Percentiles rank a stretch among this genome's conserved stretches.
phyloP scores from a whole-genome alignment of 1,140 invertebrate species.

The Brachionus plicatilis region DNA sequence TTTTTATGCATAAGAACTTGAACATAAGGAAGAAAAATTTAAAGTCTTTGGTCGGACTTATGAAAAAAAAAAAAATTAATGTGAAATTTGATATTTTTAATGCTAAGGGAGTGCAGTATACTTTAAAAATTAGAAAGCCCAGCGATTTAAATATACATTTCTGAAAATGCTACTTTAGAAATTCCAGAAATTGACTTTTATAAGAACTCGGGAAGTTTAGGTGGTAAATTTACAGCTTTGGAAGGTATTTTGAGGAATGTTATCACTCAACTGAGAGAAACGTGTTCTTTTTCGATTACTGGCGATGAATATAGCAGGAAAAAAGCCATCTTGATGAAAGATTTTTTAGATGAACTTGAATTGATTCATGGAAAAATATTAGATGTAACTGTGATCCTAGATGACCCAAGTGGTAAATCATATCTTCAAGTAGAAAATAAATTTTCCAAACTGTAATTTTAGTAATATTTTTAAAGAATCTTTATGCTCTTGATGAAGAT shows the following conservation, averaged over 20 bases:
- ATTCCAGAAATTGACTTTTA: constrained; percentile 87
- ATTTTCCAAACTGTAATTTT: constrained; percentile 19
- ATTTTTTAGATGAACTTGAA: background rate
- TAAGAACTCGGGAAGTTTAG: constrained; percentile 73
- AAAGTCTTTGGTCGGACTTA: too few species aligned
- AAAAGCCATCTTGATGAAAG: background rate
- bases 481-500: constrained; percentile 68
- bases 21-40: too few species aligned
- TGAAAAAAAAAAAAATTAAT: too few species aligned
- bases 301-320: constrained; percentile 57
- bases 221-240: constrained; percentile 87
- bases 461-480: constrained; percentile 60
- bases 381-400: constrained; percentile 70
- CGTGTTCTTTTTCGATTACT: constrained; percentile 41
- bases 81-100: background rate
- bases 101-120: constrained; percentile 70
- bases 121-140: constrained; percentile 66
- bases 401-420: constrained; percentile 94
- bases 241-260: constrained; percentile 67
- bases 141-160: constrained; percentile 83
- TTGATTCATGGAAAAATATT: constrained; percentile 49
- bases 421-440: constrained; percentile 72
- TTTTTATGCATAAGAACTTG: too few species aligned
- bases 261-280: constrained; percentile 47
- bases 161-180: constrained; percentile 77